phyloP scores from a whole-genome alignment of 2,797 vertebrate genomes.

The Cyprinella venusta region DNA sequence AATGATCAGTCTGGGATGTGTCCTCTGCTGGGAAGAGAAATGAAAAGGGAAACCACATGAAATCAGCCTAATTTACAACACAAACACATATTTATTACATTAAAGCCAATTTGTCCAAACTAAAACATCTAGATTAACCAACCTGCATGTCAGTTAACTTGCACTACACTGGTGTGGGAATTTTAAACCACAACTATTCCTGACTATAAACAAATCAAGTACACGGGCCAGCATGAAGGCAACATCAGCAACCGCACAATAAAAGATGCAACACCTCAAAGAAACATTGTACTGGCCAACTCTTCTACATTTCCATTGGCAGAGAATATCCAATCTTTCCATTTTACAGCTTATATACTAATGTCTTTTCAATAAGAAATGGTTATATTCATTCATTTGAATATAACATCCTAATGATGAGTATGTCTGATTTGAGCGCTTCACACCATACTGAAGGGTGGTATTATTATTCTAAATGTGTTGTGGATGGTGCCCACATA shows the following conservation, averaged over 20 bases:
- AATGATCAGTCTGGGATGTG: background rate
- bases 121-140: background rate
- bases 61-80: background rate
- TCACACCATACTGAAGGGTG: background rate
- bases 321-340: background rate
- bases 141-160: background rate
- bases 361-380: background rate
- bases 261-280: background rate
- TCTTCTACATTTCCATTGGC: background rate
- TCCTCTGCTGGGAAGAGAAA: conserved; percentile 47
- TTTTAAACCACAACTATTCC: background rate
- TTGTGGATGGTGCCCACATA: background rate
- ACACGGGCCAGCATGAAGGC: background rate
- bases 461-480: background rate
- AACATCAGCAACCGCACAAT: background rate
- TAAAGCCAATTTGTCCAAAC: background rate
- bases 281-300: background rate
- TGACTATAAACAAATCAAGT: conserved; percentile 9
- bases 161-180: background rate
- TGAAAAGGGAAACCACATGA: conserved; percentile 19
- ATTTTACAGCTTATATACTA: background rate
- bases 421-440: background rate
- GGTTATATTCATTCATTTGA: background rate
- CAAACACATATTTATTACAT: background rate
- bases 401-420: too few relatives aligned